Conservation (phyloP, 2,888 invertebrate species). For the Torymus aiolomorphi region DNA sequence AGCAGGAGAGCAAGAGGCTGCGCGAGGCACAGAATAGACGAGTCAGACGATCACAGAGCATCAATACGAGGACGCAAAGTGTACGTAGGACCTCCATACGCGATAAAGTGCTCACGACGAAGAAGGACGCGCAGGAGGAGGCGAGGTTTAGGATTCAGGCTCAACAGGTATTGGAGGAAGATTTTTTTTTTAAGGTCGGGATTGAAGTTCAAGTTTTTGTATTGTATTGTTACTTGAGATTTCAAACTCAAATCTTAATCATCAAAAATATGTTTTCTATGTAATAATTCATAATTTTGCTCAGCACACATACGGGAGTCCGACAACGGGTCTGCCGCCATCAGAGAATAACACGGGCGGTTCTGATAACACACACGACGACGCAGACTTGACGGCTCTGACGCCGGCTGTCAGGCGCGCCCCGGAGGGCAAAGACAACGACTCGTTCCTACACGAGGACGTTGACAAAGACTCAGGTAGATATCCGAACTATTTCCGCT, state of each 20-base stretch:
- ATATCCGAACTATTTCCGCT: constrained; percentile 66
- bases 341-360: constrained; percentile 65
- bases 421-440: constrained; percentile 90
- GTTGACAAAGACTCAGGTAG: constrained; percentile 77
- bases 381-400: constrained; percentile 64
- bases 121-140: constrained; percentile 96
- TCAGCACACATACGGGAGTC: constrained; percentile 49
- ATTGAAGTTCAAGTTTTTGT: no score
- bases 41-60: constrained; percentile 85
- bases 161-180: constrained; percentile 75
- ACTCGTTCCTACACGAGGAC: constrained; percentile 81
- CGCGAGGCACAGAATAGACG: constrained; percentile 81
- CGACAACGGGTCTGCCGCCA: constrained; percentile 64
- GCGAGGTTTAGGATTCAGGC: constrained; percentile 85
- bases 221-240: no score
- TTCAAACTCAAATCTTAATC: no score
- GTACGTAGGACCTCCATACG: constrained; percentile 94
- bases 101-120: constrained; percentile 94
- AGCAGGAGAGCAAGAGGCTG: constrained; percentile 88
- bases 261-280: no score
- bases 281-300: neutral
- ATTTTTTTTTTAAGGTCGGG: no score
- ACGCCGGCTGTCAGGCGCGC: constrained; percentile 79
- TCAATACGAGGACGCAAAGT: constrained; percentile 90
- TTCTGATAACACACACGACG: constrained; percentile 65